Base-by-base conservation (phyloP, 2,113 vertebrate genomes). In the Rhinolophus sinicus region DNA sequence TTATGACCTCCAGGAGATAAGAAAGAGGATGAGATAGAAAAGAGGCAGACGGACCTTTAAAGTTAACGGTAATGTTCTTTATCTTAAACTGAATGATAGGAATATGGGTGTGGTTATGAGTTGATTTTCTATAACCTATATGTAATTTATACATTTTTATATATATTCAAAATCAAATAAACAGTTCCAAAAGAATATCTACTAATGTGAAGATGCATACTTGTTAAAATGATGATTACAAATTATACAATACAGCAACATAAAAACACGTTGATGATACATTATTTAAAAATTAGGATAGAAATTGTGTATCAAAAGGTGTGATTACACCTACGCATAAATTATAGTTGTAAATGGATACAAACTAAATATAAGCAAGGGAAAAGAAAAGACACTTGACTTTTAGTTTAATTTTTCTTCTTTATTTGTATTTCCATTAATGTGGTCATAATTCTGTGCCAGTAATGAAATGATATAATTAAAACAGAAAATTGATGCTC, bases 371-470 rank as follows among this genome's bases (percentile, higher is more conserved):
- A 78, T 56, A 84, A 83, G 33, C 52, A 81, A 88, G 10, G 62
- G 44, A 54, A 95, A 95, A 78, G 44, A 92, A 87, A 96, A 87
- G 70, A 75, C 6, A 65, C 33, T 85, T 81, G 38, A 92, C 40
- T 88, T 97, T 93, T 56, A 81, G 28, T 18, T 84, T 89, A 76
- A 78, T 44, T 93, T 91, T 92, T 92, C 77, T 72, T 86, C 69
- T 90, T 96, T 72, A 73, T 93, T 94, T 95, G 86, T 81, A 88
- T 94, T 92, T 90, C 77, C 72, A 90, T 81, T 77, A 75, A 82
- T 58, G 30, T 82, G 28, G 22, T 62, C 40, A 88, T 58, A 91
- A 93, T 77, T 96, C 35, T 90, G 50, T 91, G 80, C 21, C 84
- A 96, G 90, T 83, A 95, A 94, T 60, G 78, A 93, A 86, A 76